Evolutionary conservation across 2,797 vertebrate genomes (phyloP).

Genomic region (Benthosema pterotum): DNA sequence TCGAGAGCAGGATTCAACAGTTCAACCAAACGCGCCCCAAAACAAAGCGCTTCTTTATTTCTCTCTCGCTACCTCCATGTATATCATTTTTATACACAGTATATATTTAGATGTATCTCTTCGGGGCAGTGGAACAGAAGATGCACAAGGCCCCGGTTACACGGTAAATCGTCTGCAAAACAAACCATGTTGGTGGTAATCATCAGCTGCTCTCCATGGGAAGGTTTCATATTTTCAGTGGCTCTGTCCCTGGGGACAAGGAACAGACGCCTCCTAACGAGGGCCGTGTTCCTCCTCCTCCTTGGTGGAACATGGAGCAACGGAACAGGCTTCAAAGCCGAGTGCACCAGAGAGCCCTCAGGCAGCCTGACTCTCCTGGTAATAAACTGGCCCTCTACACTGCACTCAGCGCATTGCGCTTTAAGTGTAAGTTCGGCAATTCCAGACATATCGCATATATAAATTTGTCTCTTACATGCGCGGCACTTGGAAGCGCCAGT

Average conservation of each 20-base stretch:
- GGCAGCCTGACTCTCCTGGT: conserved; percentile 35
- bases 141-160: conserved; percentile 9
- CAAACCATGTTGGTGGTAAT: conserved; percentile 42
- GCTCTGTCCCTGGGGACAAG: conserved; percentile 56
- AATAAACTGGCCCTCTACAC: conserved; percentile 39
- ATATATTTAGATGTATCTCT: conserved; percentile 18
- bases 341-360: conserved; percentile 13
- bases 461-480: too few relatives aligned
- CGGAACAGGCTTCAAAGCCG: conserved; percentile 44
- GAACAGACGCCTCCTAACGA: conserved; percentile 47
- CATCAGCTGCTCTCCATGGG: conserved; percentile 36
- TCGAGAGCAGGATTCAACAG: conserved; percentile 17
- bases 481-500: too few relatives aligned
- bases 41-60: not conserved
- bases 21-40: conserved; percentile 60
- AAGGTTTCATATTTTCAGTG: conserved; percentile 23
- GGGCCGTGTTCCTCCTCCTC: conserved; percentile 6
- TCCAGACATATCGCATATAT: too few relatives aligned
- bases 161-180: conserved; percentile 39
- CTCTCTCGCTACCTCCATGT: not conserved
- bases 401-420: conserved; percentile 25
- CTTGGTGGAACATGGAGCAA: conserved; percentile 20
- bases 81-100: too few relatives aligned
- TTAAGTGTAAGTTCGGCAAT: conserved; percentile 16
- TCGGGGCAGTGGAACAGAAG: conserved; percentile 2